These are phyloP conservation scores for Trogon surrucura DNA, from an alignment of 2,113 vertebrate species.

Conservation along the genomic window DNA sequence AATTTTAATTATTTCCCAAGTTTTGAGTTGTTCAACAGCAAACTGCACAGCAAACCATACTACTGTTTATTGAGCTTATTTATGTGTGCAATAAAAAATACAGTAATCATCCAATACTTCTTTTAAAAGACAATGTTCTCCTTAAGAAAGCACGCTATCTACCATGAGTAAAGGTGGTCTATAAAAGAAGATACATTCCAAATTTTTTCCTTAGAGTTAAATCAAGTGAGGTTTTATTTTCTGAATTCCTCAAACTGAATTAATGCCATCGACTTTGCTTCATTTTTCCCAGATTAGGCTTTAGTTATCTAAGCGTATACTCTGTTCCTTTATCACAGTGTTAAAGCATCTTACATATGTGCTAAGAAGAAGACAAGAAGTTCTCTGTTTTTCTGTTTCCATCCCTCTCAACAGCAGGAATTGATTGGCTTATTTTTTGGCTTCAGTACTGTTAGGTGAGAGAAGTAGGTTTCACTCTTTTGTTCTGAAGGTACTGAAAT, in stretches of 20 bases:
- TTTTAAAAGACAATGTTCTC: background rate
- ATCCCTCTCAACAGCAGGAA: background rate
- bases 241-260: background rate
- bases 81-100: background rate
- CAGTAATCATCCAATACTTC: background rate
- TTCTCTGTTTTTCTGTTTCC: constrained; percentile 13
- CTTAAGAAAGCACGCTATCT: background rate
- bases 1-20: constrained; percentile 13
- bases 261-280: background rate
- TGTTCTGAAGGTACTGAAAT: constrained; percentile 40
- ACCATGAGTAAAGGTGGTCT: background rate
- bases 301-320: background rate
- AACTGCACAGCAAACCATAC: background rate
- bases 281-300: background rate
- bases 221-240: background rate
- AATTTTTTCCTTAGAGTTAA: background rate
- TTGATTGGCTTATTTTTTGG: background rate
- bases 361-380: background rate
- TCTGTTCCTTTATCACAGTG: background rate
- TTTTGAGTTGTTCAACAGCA: background rate
- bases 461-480: background rate
- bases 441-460: background rate
- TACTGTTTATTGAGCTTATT: background rate
- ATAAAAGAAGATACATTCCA: background rate
- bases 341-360: background rate